Conservation (phyloP, 2,797 vertebrate genomes). For the Tauraco hartlaubi region DNA sequence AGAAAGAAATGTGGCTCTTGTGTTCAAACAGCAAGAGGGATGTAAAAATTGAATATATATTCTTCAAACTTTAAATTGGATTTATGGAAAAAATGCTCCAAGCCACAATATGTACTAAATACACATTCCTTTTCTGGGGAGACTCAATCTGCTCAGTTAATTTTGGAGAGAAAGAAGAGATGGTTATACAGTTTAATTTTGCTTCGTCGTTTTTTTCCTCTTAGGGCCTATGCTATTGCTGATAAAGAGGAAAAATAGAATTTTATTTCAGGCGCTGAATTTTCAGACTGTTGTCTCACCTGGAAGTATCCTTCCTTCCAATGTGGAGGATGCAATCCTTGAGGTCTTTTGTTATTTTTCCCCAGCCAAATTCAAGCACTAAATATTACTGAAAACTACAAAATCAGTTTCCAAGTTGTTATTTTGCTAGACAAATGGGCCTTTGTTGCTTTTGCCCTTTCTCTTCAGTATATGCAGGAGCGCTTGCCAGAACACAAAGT, state of each 20-base stretch:
- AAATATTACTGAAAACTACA: constrained; percentile 34
- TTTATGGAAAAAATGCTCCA: background rate
- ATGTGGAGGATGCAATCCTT: background rate
- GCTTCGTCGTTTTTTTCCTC: background rate
- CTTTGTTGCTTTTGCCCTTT: constrained; percentile 17
- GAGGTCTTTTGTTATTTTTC: background rate
- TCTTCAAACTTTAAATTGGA: background rate
- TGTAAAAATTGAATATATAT: background rate
- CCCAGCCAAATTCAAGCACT: background rate
- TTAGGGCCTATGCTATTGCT: background rate
- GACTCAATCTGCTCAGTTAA: background rate
- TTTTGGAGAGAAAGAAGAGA: background rate
- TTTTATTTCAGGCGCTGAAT: constrained; percentile 47
- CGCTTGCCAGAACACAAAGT: constrained; percentile 17
- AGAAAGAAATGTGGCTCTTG: background rate
- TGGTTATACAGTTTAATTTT: background rate
- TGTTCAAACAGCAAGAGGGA: background rate
- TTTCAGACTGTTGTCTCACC: constrained; percentile 4
- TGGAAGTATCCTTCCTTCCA: background rate
- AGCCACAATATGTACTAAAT: background rate
- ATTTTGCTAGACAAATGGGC: constrained; percentile 21
- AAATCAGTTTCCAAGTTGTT: constrained; percentile 36
- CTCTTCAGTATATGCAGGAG: background rate
- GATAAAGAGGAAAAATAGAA: constrained; percentile 10
- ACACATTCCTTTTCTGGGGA: background rate